Conservation (phyloP, 1,140 invertebrate species). For the Tachypleus tridentatus region DNA sequence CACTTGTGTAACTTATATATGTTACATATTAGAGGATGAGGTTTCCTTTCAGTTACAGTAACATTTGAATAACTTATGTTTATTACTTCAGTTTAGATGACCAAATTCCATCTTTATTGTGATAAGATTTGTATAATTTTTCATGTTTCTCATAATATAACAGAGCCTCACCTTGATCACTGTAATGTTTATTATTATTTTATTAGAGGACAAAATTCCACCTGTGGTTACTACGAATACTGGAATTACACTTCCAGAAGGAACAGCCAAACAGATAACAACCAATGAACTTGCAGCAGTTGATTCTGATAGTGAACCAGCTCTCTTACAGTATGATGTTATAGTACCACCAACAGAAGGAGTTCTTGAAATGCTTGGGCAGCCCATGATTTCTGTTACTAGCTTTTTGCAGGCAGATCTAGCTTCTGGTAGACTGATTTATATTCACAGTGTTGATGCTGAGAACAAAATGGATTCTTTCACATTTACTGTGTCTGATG, state of each 20-base stretch:
- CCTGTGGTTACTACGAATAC: constrained; percentile 9
- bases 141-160: too few relatives aligned
- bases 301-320: constrained; percentile 8
- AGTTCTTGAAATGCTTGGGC: background rate
- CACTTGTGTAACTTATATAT: too few relatives aligned
- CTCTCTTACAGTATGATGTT: constrained; percentile 2
- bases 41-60: too few relatives aligned
- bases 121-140: too few relatives aligned
- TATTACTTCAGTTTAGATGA: too few relatives aligned
- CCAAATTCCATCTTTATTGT: too few relatives aligned
- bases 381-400: background rate
- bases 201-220: constrained; percentile 13
- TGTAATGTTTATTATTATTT: background rate
- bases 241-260: constrained; percentile 8
- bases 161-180: too few relatives aligned
- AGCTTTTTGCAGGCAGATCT: constrained; percentile 9
- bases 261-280: background rate
- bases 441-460: background rate
- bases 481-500: constrained; percentile 10
- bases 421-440: constrained; percentile 4
- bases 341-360: constrained; percentile 3
- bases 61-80: too few relatives aligned
- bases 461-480: constrained; percentile 4
- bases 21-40: too few relatives aligned
- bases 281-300: constrained; percentile 6